phyloP scores from a whole-genome alignment of 1,140 invertebrate species.

The Eupristina koningsbergeri region DNA sequence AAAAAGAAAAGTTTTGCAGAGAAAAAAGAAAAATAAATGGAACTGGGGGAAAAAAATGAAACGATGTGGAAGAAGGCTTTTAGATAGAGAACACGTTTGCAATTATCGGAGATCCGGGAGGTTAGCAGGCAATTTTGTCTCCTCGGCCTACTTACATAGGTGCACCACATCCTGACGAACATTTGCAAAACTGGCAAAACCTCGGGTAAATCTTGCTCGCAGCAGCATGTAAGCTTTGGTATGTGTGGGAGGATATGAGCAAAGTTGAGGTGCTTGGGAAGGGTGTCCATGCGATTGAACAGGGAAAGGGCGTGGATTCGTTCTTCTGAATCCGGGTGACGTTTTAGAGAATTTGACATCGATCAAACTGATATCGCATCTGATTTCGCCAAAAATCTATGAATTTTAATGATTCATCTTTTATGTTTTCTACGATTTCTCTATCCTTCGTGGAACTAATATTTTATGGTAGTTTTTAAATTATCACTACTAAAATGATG shows the following conservation, averaged over 20 bases:
- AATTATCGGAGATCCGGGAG: constrained; percentile 48
- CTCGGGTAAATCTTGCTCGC: neutral
- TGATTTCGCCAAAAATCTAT: too few species aligned
- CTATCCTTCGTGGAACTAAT: neutral
- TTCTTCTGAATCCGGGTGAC: neutral
- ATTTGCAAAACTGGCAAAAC: constrained; percentile 48
- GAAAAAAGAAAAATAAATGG: neutral
- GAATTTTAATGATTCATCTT: too few species aligned
- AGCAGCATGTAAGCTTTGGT: neutral
- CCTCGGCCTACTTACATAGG: constrained; percentile 57
- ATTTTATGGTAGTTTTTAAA: neutral
- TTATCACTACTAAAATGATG: too few species aligned
- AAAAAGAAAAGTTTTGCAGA: neutral
- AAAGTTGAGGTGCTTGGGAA: constrained; percentile 20
- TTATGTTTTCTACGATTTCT: neutral
- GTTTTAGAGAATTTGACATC: neutral
- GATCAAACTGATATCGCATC: too few species aligned
- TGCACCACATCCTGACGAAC: constrained; percentile 40
- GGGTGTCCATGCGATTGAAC: constrained; percentile 57
- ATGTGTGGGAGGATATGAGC: constrained; percentile 41
- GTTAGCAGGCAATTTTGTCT: constrained; percentile 61
- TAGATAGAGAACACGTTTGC: neutral
- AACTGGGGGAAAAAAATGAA: neutral
- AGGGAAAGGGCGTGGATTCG: constrained; percentile 66
- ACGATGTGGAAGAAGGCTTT: neutral